These are phyloP conservation scores for Drosophila malerkotliana DNA, from an alignment of 1,140 invertebrate genomes.

Conservation along the genomic window DNA sequence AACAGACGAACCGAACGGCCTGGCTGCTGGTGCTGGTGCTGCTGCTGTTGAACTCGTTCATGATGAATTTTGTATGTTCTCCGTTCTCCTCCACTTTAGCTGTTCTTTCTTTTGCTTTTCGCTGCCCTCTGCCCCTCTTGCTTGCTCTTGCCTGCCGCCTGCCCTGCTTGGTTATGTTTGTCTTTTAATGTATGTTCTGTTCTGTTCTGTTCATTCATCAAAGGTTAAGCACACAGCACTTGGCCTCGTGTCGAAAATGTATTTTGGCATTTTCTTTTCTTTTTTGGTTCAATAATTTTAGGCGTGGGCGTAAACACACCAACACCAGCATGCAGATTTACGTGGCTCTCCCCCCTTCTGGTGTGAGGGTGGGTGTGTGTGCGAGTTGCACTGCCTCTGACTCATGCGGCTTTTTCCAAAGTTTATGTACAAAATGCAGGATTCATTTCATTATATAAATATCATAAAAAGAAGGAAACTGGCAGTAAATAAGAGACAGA, in stretches of 20 bases:
- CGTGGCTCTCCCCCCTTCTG: slow-evolving; percentile 4
- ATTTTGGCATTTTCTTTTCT: slow-evolving; percentile 29
- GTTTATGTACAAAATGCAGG: neutral
- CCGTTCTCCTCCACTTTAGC: slow-evolving; percentile 7
- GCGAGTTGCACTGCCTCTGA: slow-evolving; percentile 28
- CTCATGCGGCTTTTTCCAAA: slow-evolving; percentile 12
- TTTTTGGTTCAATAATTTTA: slow-evolving; percentile 38
- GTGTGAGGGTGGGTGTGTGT: slow-evolving; percentile 25
- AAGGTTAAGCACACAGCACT: slow-evolving; percentile 52
- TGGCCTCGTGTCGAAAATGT: slow-evolving; percentile 39
- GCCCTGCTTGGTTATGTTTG: slow-evolving; percentile 24
- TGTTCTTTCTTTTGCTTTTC: slow-evolving; percentile 26
- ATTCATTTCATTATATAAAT: neutral
- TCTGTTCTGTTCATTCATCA: slow-evolving; percentile 39
- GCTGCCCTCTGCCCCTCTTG: neutral
- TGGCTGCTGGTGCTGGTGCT: too few relatives aligned
- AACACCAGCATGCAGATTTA: slow-evolving; percentile 8
- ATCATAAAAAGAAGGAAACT: neutral
- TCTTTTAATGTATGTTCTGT: slow-evolving; percentile 13
- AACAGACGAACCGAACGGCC: slow-evolving; percentile 42
- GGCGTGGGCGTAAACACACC: slow-evolving; percentile 50
- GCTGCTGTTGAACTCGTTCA: slow-evolving; percentile 71
- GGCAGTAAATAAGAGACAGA: neutral
- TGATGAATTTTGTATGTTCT: slow-evolving; percentile 56
- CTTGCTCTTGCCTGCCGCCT: slow-evolving; percentile 14